phyloP scores from a whole-genome alignment of 2,113 vertebrate genomes.

The Nestor notabilis region DNA sequence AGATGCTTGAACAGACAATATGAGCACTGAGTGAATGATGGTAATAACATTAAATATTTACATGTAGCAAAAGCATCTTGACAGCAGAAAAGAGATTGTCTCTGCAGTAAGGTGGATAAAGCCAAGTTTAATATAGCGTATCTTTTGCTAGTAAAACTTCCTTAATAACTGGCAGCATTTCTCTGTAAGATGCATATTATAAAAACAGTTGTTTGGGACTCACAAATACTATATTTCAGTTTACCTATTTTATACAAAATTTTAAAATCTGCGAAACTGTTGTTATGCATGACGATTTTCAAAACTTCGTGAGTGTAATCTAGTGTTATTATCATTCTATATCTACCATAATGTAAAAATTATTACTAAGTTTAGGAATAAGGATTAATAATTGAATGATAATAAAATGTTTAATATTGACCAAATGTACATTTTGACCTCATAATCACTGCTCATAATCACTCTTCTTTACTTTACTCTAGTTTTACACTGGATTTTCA shows the following conservation, averaged over 20 bases:
- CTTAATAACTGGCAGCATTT: conserved; percentile 19
- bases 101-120: conserved; percentile 56
- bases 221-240: neutral
- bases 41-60: conserved; percentile 81
- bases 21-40: conserved; percentile 73
- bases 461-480: neutral
- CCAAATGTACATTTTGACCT: neutral
- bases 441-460: neutral
- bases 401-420: neutral
- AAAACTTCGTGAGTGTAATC: neutral
- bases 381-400: neutral
- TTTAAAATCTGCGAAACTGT: neutral
- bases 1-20: conserved; percentile 77
- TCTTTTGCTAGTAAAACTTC: conserved; percentile 40
- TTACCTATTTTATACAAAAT: neutral
- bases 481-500: neutral
- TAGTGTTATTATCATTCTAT: neutral
- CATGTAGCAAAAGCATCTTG: conserved; percentile 54
- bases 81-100: conserved; percentile 47
- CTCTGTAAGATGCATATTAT: neutral
- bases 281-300: neutral
- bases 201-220: neutral
- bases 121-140: neutral
- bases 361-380: neutral
- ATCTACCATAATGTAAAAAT: neutral